Base-by-base conservation (phyloP, 2,797 vertebrate genomes). In the Anniella stebbinsi region DNA sequence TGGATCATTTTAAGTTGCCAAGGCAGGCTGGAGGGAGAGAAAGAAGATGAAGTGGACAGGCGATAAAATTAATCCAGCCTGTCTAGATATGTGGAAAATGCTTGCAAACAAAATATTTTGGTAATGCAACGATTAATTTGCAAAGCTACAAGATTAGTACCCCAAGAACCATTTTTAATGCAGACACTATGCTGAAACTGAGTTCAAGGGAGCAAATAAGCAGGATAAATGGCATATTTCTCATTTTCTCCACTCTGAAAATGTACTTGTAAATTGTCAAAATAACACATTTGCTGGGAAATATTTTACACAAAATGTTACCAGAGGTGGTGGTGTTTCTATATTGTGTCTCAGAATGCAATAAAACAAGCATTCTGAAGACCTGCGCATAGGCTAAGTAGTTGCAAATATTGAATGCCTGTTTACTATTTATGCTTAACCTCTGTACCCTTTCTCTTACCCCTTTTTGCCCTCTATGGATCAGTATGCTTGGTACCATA, bases 271-370 rank as follows among this genome's bases (percentile, higher is more conserved):
- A 57, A 92, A 90, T 23, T 72, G 75, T 45, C 93, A 41, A 93
- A 91, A 92, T 84, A 89, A 87, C 84, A 60, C 80, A 73, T 85
- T 85, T 92, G 41, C 67, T 89, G n/a, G 36, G 85, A 33, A 73
- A 87, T 41, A 91, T 28, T 84, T 93, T 51, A 86, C 91, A 80
- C 89, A 90, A 92, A 92, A 17, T 51, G 81, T 93, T 85, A 80
- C 80, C 33, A 78, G 45, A 88, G 54, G 21, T 90, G 54, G 86
- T 88, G 54, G 10, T 28, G 54, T 86, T 92, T 1, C 66, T 92
- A 69, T 70, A 33, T 7, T 92, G 8, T 89, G 92, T 92, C 84
- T 69, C 33, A 89, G 76, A 54, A 66, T 51, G 33, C 33, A 81
- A 80, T 87, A 90, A 87, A 90, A 84, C 25, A 63, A 87, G n/a